Evolutionary conservation across 2,797 vertebrate species (phyloP).

Genomic region (Cossypha niveicapilla): DNA sequence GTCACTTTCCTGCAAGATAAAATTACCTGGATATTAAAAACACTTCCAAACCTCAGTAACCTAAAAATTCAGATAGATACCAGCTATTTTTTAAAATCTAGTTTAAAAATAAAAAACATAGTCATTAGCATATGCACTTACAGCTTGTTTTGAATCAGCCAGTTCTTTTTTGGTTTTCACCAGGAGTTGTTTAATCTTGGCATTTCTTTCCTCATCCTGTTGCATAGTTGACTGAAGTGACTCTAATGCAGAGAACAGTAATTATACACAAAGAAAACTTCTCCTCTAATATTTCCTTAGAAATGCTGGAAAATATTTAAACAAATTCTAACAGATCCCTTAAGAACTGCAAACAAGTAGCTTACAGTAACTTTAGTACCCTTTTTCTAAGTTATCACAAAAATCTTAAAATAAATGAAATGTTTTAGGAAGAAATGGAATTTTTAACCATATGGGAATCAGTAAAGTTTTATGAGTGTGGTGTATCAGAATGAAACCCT

Average conservation of each 20-base stretch:
- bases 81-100: background rate
- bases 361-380: background rate
- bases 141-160: conserved; percentile 88
- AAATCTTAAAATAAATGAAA: background rate
- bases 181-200: conserved; percentile 92
- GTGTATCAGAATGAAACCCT: background rate
- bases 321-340: background rate
- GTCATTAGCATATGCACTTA: conserved; percentile 67
- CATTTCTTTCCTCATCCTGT: conserved; percentile 85
- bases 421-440: background rate
- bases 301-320: background rate
- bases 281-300: background rate
- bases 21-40: conserved; percentile 26
- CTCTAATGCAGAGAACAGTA: conserved; percentile 72
- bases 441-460: background rate
- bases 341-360: background rate
- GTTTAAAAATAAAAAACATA: background rate
- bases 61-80: background rate
- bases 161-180: conserved; percentile 96
- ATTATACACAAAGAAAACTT: background rate
- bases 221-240: conserved; percentile 84
- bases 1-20: conserved; percentile 83
- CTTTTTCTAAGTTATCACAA: background rate
- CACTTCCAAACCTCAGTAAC: background rate
- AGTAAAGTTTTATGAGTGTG: background rate